Evolutionary conservation across 2,888 invertebrate genomes (phyloP).

Genomic region (Sisyra nigra): DNA sequence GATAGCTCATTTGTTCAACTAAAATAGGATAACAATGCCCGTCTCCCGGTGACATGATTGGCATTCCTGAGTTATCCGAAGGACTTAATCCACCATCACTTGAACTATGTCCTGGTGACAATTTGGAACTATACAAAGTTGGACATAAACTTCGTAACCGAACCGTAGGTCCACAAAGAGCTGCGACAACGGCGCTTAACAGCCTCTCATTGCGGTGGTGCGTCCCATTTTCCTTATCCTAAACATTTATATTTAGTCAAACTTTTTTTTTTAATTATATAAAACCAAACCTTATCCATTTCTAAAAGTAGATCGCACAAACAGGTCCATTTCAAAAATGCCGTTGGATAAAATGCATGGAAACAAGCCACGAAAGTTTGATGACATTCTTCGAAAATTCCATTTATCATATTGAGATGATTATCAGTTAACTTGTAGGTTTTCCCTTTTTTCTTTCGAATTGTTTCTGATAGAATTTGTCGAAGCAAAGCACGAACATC

Average conservation of each 20-base stretch:
- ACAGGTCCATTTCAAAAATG: constrained; percentile 82
- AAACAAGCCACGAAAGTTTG: constrained; percentile 82
- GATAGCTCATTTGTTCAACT: constrained; percentile 62
- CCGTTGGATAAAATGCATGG: constrained; percentile 91
- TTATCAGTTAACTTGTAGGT: constrained; percentile 27
- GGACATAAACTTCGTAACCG: constrained; percentile 61
- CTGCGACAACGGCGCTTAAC: constrained; percentile 66
- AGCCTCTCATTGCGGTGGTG: constrained; percentile 39
- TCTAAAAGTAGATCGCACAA: constrained; percentile 67
- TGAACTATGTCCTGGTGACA: constrained; percentile 28
- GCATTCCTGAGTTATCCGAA: constrained; percentile 49
- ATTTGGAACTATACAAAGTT: constrained; percentile 31
- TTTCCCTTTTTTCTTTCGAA: constrained; percentile 28
- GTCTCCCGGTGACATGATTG: constrained; percentile 49
- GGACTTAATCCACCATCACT: constrained; percentile 43
- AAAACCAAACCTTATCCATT: constrained; percentile 41
- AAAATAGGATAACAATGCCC: constrained; percentile 58
- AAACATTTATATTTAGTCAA: constrained; percentile 13
- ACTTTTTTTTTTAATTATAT: not conserved
- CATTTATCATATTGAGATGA: constrained; percentile 44
- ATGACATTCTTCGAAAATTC: constrained; percentile 79
- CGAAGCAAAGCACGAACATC: constrained; percentile 70
- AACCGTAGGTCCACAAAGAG: constrained; percentile 64
- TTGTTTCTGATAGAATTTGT: constrained; percentile 59
- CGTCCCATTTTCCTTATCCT: constrained; percentile 24